phyloP scores from a whole-genome alignment of 2,888 invertebrate species.

The Vesta saturnalis region DNA sequence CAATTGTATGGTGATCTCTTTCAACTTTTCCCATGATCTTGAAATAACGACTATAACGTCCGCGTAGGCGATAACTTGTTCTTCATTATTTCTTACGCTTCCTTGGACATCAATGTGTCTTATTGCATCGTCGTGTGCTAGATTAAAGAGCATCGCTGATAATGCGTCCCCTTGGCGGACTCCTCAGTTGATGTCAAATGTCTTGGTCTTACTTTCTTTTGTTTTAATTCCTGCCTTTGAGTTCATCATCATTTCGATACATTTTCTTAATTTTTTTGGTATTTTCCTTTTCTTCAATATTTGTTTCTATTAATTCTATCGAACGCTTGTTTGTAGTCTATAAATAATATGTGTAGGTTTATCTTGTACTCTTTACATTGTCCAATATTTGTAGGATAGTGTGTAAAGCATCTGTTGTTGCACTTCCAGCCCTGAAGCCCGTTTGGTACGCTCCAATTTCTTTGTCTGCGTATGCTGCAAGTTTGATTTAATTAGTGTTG shows the following conservation, averaged over 20 bases:
- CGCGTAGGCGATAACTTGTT: too few relatives aligned
- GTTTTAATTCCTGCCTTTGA: too few relatives aligned
- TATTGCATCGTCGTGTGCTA: constrained; percentile 7
- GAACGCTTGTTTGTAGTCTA: too few relatives aligned
- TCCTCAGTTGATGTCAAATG: neutral
- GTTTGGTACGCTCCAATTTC: neutral
- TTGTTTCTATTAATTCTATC: neutral
- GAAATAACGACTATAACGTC: constrained; percentile 14
- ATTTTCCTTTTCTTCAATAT: too few relatives aligned
- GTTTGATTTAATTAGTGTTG: neutral
- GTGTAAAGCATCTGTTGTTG: neutral
- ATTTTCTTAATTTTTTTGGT: too few relatives aligned
- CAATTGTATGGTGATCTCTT: neutral
- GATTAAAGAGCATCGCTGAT: too few relatives aligned
- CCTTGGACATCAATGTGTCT: constrained; percentile 3
- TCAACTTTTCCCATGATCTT: constrained; percentile 9
- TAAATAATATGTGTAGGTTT: too few relatives aligned
- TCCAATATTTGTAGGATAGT: neutral
- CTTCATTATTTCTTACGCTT: too few relatives aligned
- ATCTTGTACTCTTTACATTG: neutral
- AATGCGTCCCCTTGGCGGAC: neutral
- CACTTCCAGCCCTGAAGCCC: neutral
- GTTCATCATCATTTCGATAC: too few relatives aligned
- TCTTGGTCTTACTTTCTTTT: too few relatives aligned
- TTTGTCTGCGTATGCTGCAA: neutral